Conservation (phyloP, 1,140 invertebrate genomes). For the Achroia grisella region DNA sequence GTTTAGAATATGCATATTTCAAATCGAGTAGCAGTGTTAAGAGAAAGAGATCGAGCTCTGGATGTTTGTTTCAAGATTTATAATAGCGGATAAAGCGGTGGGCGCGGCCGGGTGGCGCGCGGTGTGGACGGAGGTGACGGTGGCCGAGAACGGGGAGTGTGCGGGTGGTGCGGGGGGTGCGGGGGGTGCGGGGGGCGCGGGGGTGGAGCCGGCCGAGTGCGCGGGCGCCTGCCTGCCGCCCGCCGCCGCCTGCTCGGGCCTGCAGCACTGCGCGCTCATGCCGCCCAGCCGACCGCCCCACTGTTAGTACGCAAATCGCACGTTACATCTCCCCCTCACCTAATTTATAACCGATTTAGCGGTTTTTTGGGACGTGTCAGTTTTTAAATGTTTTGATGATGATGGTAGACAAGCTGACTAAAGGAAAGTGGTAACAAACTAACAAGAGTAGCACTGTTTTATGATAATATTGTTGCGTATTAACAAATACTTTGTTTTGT, state of each 20-base stretch:
- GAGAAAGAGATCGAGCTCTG: too few species aligned
- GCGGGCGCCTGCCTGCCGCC: conserved; percentile 51
- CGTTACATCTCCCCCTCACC: too few species aligned
- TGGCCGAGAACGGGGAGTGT: conserved; percentile 76
- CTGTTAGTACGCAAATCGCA: conserved; percentile 58
- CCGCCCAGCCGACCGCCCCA: conserved; percentile 22
- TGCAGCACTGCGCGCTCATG: conserved; percentile 54
- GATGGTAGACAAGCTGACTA: too few species aligned
- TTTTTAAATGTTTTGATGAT: too few species aligned
- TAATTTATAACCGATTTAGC: too few species aligned
- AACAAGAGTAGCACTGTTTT: too few species aligned
- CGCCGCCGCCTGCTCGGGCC: conserved; percentile 50
- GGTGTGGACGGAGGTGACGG: conserved; percentile 90
- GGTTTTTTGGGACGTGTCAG: too few species aligned
- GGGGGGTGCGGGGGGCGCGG: conserved; percentile 74
- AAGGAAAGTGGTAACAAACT: too few species aligned
- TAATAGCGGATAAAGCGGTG: conserved; percentile 80
- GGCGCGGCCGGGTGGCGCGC: conserved; percentile 85
- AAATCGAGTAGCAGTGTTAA: too few species aligned
- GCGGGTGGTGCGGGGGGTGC: conserved; percentile 86
- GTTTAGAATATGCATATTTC: too few species aligned
- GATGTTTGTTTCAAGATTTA: conserved; percentile 71
- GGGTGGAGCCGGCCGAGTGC: conserved; percentile 19
- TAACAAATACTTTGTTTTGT: too few species aligned
- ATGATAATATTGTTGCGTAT: too few species aligned